phyloP scores from a whole-genome alignment of 2,888 invertebrate species.

The Strigamia crassipes region DNA sequence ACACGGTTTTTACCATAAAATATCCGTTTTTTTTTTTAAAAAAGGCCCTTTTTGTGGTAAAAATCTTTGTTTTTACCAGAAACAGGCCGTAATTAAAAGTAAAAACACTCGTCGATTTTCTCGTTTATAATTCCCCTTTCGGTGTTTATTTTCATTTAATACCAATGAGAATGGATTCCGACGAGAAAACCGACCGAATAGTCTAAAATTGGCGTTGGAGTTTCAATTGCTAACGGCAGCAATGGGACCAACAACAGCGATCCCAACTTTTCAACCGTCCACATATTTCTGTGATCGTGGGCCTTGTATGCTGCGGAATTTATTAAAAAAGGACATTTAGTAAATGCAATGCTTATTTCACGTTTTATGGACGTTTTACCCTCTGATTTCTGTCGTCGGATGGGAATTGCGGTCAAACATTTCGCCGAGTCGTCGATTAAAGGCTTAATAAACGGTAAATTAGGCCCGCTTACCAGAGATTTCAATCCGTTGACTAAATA shows the following conservation, averaged over 20 bases:
- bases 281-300: conserved; percentile 70
- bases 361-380: not conserved
- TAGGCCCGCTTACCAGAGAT: not conserved
- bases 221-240: conserved; percentile 71
- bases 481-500: not conserved
- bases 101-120: too few species aligned
- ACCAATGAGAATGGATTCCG: conserved; percentile 81
- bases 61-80: too few species aligned
- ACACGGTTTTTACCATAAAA: too few species aligned
- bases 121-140: not conserved
- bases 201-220: conserved; percentile 72
- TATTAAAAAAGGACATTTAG: not conserved
- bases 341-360: not conserved
- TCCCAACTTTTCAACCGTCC: conserved; percentile 75
- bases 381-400: not conserved
- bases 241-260: conserved; percentile 70
- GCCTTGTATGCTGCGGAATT: not conserved
- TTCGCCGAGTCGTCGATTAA: not conserved
- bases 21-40: too few species aligned
- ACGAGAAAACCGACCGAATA: conserved; percentile 68
- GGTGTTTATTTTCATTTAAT: conserved; percentile 54
- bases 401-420: not conserved
- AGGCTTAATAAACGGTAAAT: not conserved
- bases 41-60: too few species aligned
- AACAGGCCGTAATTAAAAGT: too few species aligned